Evolutionary conservation across 1,140 invertebrate genomes (phyloP).

Genomic region (Acyrthosiphon pisum): DNA sequence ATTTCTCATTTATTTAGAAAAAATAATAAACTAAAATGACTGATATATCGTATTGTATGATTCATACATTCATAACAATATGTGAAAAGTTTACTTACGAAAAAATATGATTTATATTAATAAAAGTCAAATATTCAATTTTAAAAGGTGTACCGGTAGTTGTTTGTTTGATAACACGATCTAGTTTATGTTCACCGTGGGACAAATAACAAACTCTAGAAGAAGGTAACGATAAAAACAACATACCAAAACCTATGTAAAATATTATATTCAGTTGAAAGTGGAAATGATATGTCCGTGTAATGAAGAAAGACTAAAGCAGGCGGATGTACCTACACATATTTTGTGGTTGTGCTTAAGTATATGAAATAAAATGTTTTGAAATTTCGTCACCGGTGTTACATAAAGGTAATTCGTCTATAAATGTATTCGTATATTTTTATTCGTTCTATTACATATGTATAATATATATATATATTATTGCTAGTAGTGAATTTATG

Average conservation of each 20-base stretch:
- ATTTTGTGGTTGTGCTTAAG: background rate
- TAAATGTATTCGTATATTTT: conserved; percentile 4
- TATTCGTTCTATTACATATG: background rate
- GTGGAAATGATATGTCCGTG: background rate
- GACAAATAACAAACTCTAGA: conserved; percentile 8
- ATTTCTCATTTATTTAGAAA: background rate
- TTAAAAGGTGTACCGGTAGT: background rate
- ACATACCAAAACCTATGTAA: background rate
- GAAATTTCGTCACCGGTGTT: conserved; percentile 14
- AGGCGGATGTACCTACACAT: background rate
- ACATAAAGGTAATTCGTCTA: conserved; percentile 29
- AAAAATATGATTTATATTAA: background rate
- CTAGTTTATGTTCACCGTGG: conserved; percentile 27
- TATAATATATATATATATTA: background rate
- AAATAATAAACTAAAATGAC: background rate
- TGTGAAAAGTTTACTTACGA: background rate
- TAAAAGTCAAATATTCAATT: conserved; percentile 15
- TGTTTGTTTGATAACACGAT: background rate
- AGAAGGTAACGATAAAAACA: background rate
- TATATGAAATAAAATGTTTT: conserved; percentile 18
- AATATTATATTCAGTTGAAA: background rate
- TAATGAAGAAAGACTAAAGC: background rate
- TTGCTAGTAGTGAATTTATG: background rate
- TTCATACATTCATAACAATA: background rate
- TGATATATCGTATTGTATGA: background rate